These are phyloP conservation scores for Malachius bipustulatus DNA, from an alignment of 2,888 invertebrate genomes.

Conservation along the genomic window DNA sequence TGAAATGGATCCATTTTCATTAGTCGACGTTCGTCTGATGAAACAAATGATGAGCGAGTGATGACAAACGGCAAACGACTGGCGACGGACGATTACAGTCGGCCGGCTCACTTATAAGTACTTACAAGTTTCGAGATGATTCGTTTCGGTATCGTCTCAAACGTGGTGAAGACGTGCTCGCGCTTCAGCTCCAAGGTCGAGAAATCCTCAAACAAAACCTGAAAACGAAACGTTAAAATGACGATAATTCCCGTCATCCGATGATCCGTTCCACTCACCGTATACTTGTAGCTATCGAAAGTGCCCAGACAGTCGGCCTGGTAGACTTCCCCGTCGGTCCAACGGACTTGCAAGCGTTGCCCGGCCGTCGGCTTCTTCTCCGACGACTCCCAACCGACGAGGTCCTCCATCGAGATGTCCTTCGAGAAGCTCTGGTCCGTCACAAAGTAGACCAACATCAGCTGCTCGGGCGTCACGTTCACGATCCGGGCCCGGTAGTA, in stretches of 20 bases:
- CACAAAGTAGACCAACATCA: constrained; percentile 50
- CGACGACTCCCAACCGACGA: constrained; percentile 32
- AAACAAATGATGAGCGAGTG: too few relatives aligned
- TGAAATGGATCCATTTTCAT: too few relatives aligned
- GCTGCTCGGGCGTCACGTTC: constrained; percentile 37
- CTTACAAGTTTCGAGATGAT: constrained; percentile 41
- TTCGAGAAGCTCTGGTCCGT: constrained; percentile 48
- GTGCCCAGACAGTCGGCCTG: constrained; percentile 39
- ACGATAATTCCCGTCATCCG: too few relatives aligned
- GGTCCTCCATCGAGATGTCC: constrained; percentile 43
- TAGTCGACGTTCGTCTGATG: too few relatives aligned
- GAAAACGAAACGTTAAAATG: constrained; percentile 20
- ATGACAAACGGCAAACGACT: neutral
- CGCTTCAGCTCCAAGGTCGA: constrained; percentile 39
- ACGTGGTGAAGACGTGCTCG: constrained; percentile 41
- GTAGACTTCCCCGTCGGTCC: constrained; percentile 42
- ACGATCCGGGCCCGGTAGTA: constrained; percentile 45
- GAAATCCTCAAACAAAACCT: constrained; percentile 42
- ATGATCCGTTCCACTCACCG: constrained; percentile 33
- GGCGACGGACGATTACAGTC: neutral
- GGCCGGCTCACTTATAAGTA: constrained; percentile 16
- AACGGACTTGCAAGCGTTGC: constrained; percentile 41
- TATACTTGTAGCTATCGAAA: constrained; percentile 34
- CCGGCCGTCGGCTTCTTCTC: constrained; percentile 34
- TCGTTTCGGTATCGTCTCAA: constrained; percentile 46